phyloP scores from a whole-genome alignment of 2,797 vertebrate species.

The Muscicapa striata region DNA sequence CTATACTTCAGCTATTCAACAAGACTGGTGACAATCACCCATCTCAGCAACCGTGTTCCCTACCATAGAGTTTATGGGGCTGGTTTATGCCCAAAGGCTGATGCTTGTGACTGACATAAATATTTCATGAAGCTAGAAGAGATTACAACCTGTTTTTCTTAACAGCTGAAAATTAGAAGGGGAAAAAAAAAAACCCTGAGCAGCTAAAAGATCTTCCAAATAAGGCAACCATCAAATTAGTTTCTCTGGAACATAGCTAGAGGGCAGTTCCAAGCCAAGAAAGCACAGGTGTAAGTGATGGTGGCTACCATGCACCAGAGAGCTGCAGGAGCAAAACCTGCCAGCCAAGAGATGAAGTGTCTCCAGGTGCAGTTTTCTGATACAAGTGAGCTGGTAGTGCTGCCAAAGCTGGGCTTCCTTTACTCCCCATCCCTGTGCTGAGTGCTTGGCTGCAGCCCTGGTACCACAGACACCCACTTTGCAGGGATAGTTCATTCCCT shows the following conservation, averaged over 20 bases:
- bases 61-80: neutral
- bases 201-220: conserved; percentile 2
- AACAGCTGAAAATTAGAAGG: neutral
- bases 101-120: neutral
- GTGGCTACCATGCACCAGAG: neutral
- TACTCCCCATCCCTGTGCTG: neutral
- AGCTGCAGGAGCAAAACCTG: neutral
- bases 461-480: too few species aligned
- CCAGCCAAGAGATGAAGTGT: neutral
- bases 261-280: neutral
- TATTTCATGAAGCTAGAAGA: conserved; percentile 15
- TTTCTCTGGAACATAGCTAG: conserved; percentile 11
- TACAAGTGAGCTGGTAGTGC: neutral
- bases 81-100: conserved; percentile 5
- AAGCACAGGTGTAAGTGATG: neutral
- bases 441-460: neutral
- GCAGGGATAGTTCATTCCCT: neutral
- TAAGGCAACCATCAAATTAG: conserved; percentile 7
- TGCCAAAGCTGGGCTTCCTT: neutral
- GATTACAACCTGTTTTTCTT: neutral
- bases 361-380: neutral
- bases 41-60: neutral
- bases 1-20: neutral
- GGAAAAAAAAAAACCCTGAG: rapidly evolving
- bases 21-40: neutral